phyloP scores from a whole-genome alignment of 2,888 invertebrate genomes.

The Heliconius ethilla region DNA sequence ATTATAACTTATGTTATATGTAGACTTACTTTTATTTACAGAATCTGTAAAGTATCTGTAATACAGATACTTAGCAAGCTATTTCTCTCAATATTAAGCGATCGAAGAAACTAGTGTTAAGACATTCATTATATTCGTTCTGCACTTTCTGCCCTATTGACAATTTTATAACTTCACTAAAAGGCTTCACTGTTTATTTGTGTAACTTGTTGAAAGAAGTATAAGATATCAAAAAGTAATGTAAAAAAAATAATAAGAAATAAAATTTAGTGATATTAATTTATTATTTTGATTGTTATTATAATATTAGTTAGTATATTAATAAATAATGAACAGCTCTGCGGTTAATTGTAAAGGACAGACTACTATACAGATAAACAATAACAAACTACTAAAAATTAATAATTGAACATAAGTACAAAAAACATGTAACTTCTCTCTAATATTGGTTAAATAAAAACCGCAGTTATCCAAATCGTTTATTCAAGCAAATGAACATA shows the following conservation, averaged over 20 bases:
- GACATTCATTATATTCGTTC: too few relatives aligned
- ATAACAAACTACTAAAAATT: not conserved
- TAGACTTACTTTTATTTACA: not conserved
- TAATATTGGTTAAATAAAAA: conserved; percentile 55
- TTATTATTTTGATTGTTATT: not conserved
- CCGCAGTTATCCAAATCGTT: conserved; percentile 78
- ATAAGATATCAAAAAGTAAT: too few relatives aligned
- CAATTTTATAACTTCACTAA: not conserved
- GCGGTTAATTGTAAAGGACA: not conserved
- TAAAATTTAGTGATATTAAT: not conserved
- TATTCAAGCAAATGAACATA: conserved; percentile 82
- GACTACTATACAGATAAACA: not conserved
- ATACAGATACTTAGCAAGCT: too few relatives aligned
- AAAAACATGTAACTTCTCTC: not conserved
- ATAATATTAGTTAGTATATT: not conserved
- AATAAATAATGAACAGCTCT: not conserved
- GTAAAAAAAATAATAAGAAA: too few relatives aligned
- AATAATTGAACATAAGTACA: not conserved
- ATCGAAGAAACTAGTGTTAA: too few relatives aligned
- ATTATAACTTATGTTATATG: not conserved
- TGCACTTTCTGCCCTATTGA: too few relatives aligned
- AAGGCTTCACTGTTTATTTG: not conserved
- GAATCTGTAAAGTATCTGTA: too few relatives aligned
- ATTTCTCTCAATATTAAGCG: not conserved
- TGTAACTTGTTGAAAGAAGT: too few relatives aligned